Percentiles rank a stretch among this genome's conserved stretches.
Conservation (phyloP, 1,140 invertebrate genomes). For the Notospermus geniculatus region DNA sequence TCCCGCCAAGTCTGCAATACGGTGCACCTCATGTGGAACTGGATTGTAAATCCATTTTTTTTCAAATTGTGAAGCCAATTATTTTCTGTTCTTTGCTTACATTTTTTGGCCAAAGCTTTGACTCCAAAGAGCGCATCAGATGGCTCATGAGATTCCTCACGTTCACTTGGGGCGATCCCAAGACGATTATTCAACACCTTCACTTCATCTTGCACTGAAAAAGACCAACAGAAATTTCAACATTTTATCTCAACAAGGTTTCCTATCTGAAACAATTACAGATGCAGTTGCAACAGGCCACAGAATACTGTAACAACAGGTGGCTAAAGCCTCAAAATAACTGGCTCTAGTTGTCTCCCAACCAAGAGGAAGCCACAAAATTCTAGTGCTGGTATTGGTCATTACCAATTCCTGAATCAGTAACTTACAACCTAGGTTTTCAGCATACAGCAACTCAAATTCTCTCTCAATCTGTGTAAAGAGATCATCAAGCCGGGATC, state of each 20-base stretch:
- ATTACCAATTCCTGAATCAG: too few relatives aligned
- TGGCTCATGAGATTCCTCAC: not conserved
- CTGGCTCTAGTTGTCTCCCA: not conserved
- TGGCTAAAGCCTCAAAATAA: not conserved
- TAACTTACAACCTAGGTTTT: constrained; percentile 89
- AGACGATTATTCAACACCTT: constrained; percentile 34
- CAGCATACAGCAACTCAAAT: constrained; percentile 88
- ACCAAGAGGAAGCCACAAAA: not conserved
- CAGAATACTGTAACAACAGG: too few relatives aligned
- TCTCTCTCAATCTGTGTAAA: constrained; percentile 97
- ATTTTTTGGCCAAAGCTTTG: not conserved
- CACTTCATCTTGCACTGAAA: constrained; percentile 41
- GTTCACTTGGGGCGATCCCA: constrained; percentile 18
- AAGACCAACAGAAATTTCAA: constrained; percentile 1
- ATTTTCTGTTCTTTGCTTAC: not conserved
- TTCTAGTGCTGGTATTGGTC: not conserved
- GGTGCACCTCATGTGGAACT: not conserved
- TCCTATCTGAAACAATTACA: too few relatives aligned
- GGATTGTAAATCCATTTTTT: too few relatives aligned
- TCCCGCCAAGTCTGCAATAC: constrained; percentile 1
- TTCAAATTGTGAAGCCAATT: too few relatives aligned
- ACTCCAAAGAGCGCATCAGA: not conserved
- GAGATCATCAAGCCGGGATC: constrained; percentile 76
- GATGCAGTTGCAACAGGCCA: too few relatives aligned
- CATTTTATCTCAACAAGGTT: too few relatives aligned